Base-by-base conservation (phyloP, 2,888 invertebrate species). In the Pecten maximus region DNA sequence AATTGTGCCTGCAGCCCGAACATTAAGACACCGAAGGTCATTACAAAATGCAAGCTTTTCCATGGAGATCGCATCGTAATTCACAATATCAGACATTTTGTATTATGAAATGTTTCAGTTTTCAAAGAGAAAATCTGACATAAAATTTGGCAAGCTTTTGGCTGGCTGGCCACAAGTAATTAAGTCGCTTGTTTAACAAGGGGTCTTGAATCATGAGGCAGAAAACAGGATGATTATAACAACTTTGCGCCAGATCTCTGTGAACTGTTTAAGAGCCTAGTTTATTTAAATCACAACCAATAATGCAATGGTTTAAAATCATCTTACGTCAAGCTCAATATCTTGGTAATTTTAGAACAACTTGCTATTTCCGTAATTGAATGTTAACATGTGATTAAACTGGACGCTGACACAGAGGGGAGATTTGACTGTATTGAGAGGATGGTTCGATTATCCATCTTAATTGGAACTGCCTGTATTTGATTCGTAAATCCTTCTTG, bases 271-370 rank as follows among this genome's bases (percentile, higher is more conserved):
- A 74, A 15, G 74, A 74, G 35, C 74, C 74, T 35, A 35, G 28
- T 74, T 74, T 74, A 74, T 74, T 74, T 54, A 54, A 54, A 54
- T 54, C 54, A 54, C 54, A 19, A 19, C 54, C 54, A 54, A 54
- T 54, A 54, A 54, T 54, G 54, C 54, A 48, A 19, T 48, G 48
- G 19, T 48, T 48, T 48, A 4, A 48, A 48, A 48, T 19, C 23
- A 54, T 54, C 54, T 23, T 54, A 54, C n/a, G 54, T 54, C 54
- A 54, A 54, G 54, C 54, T 19, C 23, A 19, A 54, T 54, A 54
- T n/a, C 54, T 23, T n/a, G 54, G 54, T 54, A 54, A 54, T 54
- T 54, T 54, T 54, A 54, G 54, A 54, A 54, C 54, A 54, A 54
- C 54, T 19, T 6, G 8, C 54, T 54, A 23, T 54, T 54, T 54